Evolutionary conservation across 2,888 invertebrate genomes (phyloP).

Genomic region (Platerodrilus igneus): DNA sequence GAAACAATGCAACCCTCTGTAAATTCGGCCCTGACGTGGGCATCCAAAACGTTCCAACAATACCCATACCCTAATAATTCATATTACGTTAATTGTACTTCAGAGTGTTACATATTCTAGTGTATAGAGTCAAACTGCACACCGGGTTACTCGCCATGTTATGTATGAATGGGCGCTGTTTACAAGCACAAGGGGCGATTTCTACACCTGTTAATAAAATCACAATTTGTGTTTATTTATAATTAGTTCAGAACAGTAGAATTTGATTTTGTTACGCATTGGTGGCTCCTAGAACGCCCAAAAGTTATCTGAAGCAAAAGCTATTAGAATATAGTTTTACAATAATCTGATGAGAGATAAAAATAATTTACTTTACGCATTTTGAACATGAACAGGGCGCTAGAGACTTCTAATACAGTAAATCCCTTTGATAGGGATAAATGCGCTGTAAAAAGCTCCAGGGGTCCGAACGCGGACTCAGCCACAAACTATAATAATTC

Average conservation of each 20-base stretch:
- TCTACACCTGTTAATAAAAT: conserved; percentile 17
- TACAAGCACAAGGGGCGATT: conserved; percentile 13
- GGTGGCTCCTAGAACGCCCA: too few relatives aligned
- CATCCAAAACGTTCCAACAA: conserved; percentile 17
- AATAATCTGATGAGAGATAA: too few relatives aligned
- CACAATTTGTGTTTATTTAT: conserved; percentile 1
- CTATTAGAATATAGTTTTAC: too few relatives aligned
- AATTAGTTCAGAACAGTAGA: too few relatives aligned
- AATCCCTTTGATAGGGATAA: conserved; percentile 20
- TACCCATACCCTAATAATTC: conserved; percentile 20
- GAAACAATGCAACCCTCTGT: too few relatives aligned
- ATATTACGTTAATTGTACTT: conserved; percentile 24
- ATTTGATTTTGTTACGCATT: too few relatives aligned
- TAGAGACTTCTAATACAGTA: conserved; percentile 11
- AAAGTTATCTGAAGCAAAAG: too few relatives aligned
- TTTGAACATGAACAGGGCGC: not conserved
- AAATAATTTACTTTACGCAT: conserved; percentile 3
- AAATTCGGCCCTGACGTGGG: conserved; percentile 17
- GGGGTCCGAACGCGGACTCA: conserved; percentile 16
- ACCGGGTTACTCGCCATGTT: conserved; percentile 17
- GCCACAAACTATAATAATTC: conserved; percentile 25
- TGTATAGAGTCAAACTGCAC: conserved; percentile 23
- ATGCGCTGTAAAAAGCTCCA: conserved; percentile 18
- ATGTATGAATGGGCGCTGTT: conserved; percentile 15
- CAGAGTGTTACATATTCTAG: conserved; percentile 24